These are phyloP conservation scores for Drosophila hamatofila DNA, from an alignment of 2,888 invertebrate genomes.

Conservation along the genomic window DNA sequence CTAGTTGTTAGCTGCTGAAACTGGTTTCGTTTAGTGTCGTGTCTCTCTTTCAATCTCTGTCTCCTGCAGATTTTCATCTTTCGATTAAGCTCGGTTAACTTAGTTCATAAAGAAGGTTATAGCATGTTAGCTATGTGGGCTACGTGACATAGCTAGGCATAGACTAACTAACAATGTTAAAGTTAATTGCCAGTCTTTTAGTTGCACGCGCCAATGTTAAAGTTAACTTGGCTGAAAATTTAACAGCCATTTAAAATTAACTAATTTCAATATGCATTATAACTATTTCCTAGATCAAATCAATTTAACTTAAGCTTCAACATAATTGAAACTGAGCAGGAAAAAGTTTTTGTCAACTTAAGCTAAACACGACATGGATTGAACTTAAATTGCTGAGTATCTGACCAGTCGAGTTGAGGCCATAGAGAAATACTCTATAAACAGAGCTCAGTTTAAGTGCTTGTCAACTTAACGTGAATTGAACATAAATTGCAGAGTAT, in stretches of 20 bases:
- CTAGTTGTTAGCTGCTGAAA: constrained; percentile 16
- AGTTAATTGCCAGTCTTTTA: neutral
- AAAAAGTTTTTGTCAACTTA: neutral
- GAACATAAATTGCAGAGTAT: neutral
- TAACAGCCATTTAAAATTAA: too few relatives aligned
- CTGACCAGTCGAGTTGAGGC: neutral
- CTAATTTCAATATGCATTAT: too few relatives aligned
- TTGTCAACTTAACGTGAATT: neutral
- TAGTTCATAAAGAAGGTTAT: neutral
- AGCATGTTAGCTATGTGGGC: neutral
- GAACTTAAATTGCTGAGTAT: neutral
- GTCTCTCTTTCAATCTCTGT: neutral
- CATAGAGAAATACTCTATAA: neutral
- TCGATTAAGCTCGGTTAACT: neutral
- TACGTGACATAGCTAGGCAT: neutral
- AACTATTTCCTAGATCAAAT: too few relatives aligned
- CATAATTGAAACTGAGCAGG: neutral
- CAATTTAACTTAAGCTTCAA: neutral
- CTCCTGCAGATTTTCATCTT: constrained; percentile 20
- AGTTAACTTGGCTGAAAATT: neutral
- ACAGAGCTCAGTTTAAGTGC: neutral
- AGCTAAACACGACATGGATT: neutral
- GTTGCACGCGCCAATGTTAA: neutral
- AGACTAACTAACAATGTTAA: neutral
- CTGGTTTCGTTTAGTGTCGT: constrained; percentile 22